Base-by-base conservation (phyloP, 2,888 invertebrate genomes). In the Drosophila percnosoma region DNA sequence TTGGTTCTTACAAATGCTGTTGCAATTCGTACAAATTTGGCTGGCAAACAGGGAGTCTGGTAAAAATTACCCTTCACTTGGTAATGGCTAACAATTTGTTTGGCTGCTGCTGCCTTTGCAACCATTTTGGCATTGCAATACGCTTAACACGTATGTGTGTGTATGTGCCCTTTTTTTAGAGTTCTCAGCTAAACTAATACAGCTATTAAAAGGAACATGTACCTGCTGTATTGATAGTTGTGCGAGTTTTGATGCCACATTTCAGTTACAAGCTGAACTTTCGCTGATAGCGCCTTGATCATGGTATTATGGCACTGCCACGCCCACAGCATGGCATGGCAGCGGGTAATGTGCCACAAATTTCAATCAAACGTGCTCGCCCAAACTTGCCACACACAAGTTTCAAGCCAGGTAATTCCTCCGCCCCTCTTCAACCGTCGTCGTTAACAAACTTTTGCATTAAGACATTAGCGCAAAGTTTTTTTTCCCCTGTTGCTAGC, bases 1-100 rank as follows among this genome's bases (percentile, higher is more conserved):
- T 82, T 84, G 79, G 77, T 70, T 82, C 79, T 82, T 80, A 72
- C 84, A 76, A 78, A 73, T 83, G 80, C 75, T 70, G 68, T 62
- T 86, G 90, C 86, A 90, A 86, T 83, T 88, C 83, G 87, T 75
- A 88, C 86, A 85, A 89, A 90, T 86, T 86, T 86, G 86, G 88
- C 83, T 87, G 80, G 86, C 90, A 87, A 85, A 85, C 89, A 80
- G 75, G 82, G 75, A 75, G 87, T 75, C 71, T 71, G 78, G 68
- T 87, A 87, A 87, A 87, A 87, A 87, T 87, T 88, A 90, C 90
- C 87, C 87, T 87, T 87, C 90, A 86, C 53, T 66, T 70, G 82
- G 90, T 87, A 87, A 87, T 87, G 87, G 87, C 64, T 74, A 68
- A 79, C 87, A 84, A 87, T 87, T 87, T 90, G 90, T 90, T 87